A percentile compares a stretch with the other conserved stretches of the same genome.
phyloP scores from a whole-genome alignment of 2,888 invertebrate species.

The Physocephala rufipes region DNA sequence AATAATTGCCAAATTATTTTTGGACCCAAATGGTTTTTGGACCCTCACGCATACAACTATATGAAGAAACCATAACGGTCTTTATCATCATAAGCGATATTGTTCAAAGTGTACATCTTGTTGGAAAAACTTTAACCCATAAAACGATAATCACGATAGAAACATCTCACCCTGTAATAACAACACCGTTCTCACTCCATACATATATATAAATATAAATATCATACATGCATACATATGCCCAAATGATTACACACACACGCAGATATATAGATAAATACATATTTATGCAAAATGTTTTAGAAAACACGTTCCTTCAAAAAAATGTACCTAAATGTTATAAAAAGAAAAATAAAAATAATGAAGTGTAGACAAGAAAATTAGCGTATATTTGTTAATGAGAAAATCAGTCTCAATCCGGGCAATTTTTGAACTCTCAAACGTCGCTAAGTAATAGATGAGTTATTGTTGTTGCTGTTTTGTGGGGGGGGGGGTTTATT shows the following conservation, averaged over 20 bases:
- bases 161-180: not conserved
- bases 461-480: too few species aligned
- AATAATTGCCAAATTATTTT: conserved; percentile 51
- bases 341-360: conserved; percentile 6
- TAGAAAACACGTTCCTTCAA: not conserved
- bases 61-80: conserved; percentile 4
- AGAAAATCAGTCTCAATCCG: not conserved
- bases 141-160: not conserved
- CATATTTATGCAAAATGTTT: not conserved
- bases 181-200: not conserved
- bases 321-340: conserved; percentile 24
- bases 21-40: too few species aligned
- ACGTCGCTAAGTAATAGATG: too few species aligned
- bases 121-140: too few species aligned
- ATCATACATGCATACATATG: not conserved
- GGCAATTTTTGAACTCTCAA: too few species aligned
- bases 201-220: not conserved
- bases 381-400: not conserved
- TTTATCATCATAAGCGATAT: not conserved
- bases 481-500: too few species aligned
- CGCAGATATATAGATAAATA: not conserved
- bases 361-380: not conserved
- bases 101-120: too few species aligned
- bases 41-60: conserved; percentile 12
- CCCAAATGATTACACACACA: not conserved